These are phyloP conservation scores for Crocuta crocuta DNA, from an alignment of 2,113 vertebrate genomes.

Conservation along the genomic window DNA sequence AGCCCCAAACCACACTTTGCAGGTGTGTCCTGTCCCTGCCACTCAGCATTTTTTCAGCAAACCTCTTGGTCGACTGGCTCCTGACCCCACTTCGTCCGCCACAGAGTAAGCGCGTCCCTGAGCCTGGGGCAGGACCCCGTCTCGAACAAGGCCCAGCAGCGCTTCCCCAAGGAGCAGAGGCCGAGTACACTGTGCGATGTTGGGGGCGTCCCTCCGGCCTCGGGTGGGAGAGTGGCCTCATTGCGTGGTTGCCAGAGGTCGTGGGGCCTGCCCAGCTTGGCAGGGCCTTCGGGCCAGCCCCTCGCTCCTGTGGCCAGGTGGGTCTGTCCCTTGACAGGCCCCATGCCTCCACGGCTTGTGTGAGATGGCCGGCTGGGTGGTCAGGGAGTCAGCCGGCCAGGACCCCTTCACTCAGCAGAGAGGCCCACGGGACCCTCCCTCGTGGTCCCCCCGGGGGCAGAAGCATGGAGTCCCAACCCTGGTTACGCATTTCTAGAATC, in stretches of 20 bases:
- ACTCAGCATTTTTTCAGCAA: neutral
- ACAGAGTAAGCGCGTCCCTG: neutral
- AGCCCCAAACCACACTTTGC: neutral
- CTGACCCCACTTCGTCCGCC: neutral
- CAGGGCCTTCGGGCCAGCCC: neutral
- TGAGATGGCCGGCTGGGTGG: neutral
- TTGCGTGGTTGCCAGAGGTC: rapidly evolving
- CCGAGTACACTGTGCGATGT: neutral
- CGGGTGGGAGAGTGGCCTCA: neutral
- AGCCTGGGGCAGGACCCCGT: neutral
- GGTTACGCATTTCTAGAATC: neutral
- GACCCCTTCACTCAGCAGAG: neutral
- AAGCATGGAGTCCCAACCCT: neutral
- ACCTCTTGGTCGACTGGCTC: neutral
- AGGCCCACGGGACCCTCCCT: neutral
- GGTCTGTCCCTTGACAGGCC: neutral
- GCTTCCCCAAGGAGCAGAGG: neutral
- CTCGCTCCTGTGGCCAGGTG: neutral
- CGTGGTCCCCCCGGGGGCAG: too few relatives aligned
- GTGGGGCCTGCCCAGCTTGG: neutral
- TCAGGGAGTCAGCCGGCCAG: neutral
- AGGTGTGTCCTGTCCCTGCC: neutral
- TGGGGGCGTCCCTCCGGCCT: neutral
- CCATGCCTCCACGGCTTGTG: rapidly evolving
- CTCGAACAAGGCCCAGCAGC: neutral